Conservation (phyloP, 2,113 vertebrate species). For the Entosphenus tridentatus region DNA sequence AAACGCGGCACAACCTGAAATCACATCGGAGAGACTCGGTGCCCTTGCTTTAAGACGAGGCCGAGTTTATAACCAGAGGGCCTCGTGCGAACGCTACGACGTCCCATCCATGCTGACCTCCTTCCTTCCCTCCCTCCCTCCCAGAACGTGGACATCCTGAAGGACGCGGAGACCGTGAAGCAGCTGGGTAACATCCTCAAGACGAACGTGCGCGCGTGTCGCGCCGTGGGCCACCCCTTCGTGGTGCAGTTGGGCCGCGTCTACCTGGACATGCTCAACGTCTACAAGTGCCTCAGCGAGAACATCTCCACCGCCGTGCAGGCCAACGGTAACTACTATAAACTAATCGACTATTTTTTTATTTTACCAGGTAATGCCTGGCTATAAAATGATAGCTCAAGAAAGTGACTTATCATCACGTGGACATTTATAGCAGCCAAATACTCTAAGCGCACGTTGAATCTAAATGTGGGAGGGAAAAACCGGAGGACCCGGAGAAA, state of each 20-base stretch:
- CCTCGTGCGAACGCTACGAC: no score
- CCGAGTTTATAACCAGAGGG: no score
- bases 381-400: no score
- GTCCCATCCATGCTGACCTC: no score
- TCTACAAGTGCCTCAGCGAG: constrained; percentile 99
- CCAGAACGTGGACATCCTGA: constrained; percentile 93
- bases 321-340: constrained; percentile 48
- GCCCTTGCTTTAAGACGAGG: no score
- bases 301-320: constrained; percentile 98
- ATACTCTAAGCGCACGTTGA: no score
- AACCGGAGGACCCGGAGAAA: no score
- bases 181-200: constrained; percentile 95
- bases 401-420: no score
- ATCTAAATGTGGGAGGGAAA: no score
- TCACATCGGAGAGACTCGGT: no score
- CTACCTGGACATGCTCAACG: constrained; percentile 98
- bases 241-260: constrained; percentile 93
- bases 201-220: constrained; percentile 87
- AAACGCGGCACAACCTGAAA: neutral
- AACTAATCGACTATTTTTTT: neutral
- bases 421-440: no score
- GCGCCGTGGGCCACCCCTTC: constrained; percentile 89
- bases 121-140: neutral
- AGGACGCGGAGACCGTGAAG: constrained; percentile 94
- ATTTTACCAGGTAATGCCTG: neutral